These are phyloP conservation scores for Marasmarcha lunaedactyla DNA, from an alignment of 2,888 invertebrate genomes.

Conservation along the genomic window DNA sequence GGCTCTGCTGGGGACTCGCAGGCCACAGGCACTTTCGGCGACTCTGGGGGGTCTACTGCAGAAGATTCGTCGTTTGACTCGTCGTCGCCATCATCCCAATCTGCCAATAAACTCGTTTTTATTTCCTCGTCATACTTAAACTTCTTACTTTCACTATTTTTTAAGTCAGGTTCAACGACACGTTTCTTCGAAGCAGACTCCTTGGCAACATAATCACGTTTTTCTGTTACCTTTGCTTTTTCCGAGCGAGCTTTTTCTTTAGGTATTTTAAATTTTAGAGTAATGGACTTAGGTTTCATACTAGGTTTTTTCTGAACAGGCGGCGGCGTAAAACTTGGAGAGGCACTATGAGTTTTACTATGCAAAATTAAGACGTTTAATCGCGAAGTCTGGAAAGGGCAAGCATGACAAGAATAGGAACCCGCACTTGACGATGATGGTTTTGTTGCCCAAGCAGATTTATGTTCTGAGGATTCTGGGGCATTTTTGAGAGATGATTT, in stretches of 20 bases:
- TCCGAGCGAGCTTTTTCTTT: slow-evolving; percentile 20
- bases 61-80: slow-evolving; percentile 46
- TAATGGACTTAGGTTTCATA: slow-evolving; percentile 21
- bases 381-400: slow-evolving; percentile 75
- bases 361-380: slow-evolving; percentile 81
- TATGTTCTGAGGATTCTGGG: slow-evolving; percentile 2
- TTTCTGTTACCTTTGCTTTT: slow-evolving; percentile 34
- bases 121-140: slow-evolving; percentile 73
- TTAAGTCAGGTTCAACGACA: slow-evolving; percentile 33
- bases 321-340: slow-evolving; percentile 54
- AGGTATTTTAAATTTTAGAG: slow-evolving; percentile 27
- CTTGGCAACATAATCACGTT: slow-evolving; percentile 36
- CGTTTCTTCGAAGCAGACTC: slow-evolving; percentile 47
- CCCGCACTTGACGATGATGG: slow-evolving; percentile 38
- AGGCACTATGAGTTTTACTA: slow-evolving; percentile 75
- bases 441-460: slow-evolving; percentile 15
- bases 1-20: slow-evolving; percentile 48
- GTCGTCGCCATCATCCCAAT: slow-evolving; percentile 78
- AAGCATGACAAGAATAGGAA: slow-evolving; percentile 72
- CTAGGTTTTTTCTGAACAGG: slow-evolving; percentile 41
- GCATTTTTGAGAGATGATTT: slow-evolving; percentile 12
- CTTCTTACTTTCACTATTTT: slow-evolving; percentile 47
- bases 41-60: slow-evolving; percentile 25
- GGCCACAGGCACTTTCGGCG: slow-evolving; percentile 43
- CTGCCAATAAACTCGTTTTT: slow-evolving; percentile 77